phyloP scores from a whole-genome alignment of 2,797 vertebrate genomes.

The Anguilla marmorata region DNA sequence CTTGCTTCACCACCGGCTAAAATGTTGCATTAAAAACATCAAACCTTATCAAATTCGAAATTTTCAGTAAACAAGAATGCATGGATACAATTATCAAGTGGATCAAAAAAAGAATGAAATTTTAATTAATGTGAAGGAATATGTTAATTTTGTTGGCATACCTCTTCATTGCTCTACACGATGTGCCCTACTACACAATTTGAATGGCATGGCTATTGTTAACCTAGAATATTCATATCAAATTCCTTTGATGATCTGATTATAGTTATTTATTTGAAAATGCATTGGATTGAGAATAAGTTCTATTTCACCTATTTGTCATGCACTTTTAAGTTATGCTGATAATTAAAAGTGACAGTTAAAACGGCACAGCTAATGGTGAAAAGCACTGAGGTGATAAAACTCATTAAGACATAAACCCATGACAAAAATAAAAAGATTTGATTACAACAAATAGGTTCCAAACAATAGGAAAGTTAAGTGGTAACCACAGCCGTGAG shows the following conservation, averaged over 20 bases:
- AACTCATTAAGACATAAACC: slow-evolving; percentile 57
- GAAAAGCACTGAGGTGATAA: slow-evolving; percentile 63
- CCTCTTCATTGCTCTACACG: slow-evolving; percentile 59
- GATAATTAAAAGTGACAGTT: slow-evolving; percentile 68
- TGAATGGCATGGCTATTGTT: slow-evolving; percentile 41
- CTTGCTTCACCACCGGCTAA: slow-evolving; percentile 51
- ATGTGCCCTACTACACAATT: slow-evolving; percentile 45
- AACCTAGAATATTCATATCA: slow-evolving; percentile 46
- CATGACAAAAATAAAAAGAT: slow-evolving; percentile 60
- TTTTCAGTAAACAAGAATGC: slow-evolving; percentile 63
- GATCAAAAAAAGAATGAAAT: slow-evolving; percentile 70
- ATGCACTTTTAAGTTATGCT: slow-evolving; percentile 52
- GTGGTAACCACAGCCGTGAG: not conserved
- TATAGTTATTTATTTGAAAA: slow-evolving; percentile 47
- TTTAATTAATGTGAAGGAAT: slow-evolving; percentile 60
- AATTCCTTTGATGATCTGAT: slow-evolving; percentile 50
- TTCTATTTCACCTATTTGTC: slow-evolving; percentile 62
- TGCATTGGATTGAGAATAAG: slow-evolving; percentile 58
- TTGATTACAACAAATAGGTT: slow-evolving; percentile 43
- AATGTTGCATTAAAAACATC: slow-evolving; percentile 55
- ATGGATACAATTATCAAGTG: slow-evolving; percentile 67
- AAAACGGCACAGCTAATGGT: slow-evolving; percentile 65
- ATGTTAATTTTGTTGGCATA: slow-evolving; percentile 69
- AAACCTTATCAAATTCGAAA: slow-evolving; percentile 68
- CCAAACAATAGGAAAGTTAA: slow-evolving; percentile 33